A percentile compares a stretch with the other conserved stretches of the same genome.
phyloP scores from a whole-genome alignment of 1,140 invertebrate species.

The Drosophila micromelanica region DNA sequence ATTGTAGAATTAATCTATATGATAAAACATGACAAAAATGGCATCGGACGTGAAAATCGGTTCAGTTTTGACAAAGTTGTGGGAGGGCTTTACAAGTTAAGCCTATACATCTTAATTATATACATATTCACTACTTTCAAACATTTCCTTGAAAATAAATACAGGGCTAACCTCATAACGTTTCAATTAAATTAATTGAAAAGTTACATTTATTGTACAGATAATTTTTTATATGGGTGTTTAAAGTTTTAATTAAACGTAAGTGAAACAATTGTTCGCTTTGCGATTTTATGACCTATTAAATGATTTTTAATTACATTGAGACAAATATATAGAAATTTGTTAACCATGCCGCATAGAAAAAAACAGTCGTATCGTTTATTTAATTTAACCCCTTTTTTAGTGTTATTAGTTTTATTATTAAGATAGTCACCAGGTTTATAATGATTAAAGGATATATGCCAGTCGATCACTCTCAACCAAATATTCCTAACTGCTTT shows the following conservation, averaged over 20 bases:
- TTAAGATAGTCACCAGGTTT: too few relatives aligned
- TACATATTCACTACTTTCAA: too few relatives aligned
- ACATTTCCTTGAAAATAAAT: too few relatives aligned
- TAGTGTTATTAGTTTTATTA: too few relatives aligned
- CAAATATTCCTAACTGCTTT: not conserved
- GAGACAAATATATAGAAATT: not conserved
- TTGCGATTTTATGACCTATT: constrained; percentile 18
- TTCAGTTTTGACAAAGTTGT: too few relatives aligned
- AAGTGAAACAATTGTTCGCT: constrained; percentile 19
- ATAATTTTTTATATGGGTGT: constrained; percentile 3
- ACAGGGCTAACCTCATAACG: not conserved
- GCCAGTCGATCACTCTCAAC: not conserved
- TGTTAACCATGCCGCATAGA: not conserved
- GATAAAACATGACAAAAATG: too few relatives aligned
- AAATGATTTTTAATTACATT: constrained; percentile 16
- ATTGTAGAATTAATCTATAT: too few relatives aligned
- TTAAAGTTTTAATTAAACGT: constrained; percentile 16
- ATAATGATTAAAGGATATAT: not conserved
- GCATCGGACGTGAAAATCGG: too few relatives aligned
- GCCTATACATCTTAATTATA: too few relatives aligned
- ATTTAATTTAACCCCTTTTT: too few relatives aligned
- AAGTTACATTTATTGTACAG: constrained; percentile 3
- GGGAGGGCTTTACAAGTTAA: too few relatives aligned
- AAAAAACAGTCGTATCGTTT: too few relatives aligned
- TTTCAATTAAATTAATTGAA: constrained; percentile 17